Evolutionary conservation across 2,113 vertebrate species (phyloP).

Genomic region (Chroicocephalus ridibundus): DNA sequence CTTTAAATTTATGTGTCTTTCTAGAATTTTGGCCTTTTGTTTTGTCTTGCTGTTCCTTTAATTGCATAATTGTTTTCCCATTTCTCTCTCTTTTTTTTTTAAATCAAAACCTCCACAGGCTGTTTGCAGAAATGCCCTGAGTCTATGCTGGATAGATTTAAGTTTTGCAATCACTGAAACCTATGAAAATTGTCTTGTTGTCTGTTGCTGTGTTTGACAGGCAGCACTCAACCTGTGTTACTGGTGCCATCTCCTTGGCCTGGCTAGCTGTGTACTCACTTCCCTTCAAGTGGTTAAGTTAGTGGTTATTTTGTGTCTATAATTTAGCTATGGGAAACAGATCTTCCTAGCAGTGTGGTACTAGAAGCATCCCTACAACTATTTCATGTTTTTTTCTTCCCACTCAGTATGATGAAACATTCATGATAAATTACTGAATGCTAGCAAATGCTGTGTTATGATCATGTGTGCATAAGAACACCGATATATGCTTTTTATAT

Average conservation of each 20-base stretch:
- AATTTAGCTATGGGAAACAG: slow-evolving; percentile 35
- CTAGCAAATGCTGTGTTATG: background rate
- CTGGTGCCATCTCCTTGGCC: background rate
- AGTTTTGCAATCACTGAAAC: background rate
- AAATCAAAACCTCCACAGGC: background rate
- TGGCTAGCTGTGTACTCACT: background rate
- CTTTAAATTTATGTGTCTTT: background rate
- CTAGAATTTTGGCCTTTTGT: background rate
- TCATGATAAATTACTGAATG: background rate
- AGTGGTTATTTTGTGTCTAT: slow-evolving; percentile 40
- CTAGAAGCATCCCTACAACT: slow-evolving; percentile 50
- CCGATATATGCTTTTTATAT: background rate
- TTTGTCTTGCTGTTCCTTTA: background rate
- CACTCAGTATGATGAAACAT: background rate
- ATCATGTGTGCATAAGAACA: background rate
- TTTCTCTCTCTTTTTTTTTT: background rate
- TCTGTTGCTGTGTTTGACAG: background rate
- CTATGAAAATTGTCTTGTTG: background rate
- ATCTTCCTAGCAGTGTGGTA: slow-evolving; percentile 15
- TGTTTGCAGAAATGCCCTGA: background rate
- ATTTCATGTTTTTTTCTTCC: background rate
- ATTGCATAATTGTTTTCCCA: background rate
- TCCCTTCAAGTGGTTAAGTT: slow-evolving; percentile 56
- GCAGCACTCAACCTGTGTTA: background rate
- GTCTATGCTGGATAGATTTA: background rate